These are phyloP conservation scores for Kradibia gibbosae DNA, from an alignment of 1,140 invertebrate species.

Conservation along the genomic window DNA sequence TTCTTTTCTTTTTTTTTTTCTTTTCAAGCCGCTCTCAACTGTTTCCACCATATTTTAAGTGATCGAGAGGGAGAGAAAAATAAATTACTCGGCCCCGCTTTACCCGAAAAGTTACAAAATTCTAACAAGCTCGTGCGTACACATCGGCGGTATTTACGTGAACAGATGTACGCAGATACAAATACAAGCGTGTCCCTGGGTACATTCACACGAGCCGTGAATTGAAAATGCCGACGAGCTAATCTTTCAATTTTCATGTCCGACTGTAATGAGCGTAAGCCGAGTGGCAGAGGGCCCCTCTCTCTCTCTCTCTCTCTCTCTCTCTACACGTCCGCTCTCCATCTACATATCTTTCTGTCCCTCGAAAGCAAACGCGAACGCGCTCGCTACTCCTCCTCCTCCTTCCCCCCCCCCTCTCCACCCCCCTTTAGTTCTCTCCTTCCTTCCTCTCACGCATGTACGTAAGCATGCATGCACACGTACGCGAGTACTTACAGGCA, in stretches of 20 bases:
- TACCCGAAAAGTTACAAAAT: conserved; percentile 4
- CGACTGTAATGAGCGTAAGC: conserved; percentile 46
- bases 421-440: too few relatives aligned
- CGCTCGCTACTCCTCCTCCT: too few relatives aligned
- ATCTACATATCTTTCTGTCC: too few relatives aligned
- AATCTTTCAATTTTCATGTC: conserved; percentile 49
- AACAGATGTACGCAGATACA: not conserved
- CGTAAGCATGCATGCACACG: too few relatives aligned
- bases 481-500: too few relatives aligned
- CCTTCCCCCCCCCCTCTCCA: too few relatives aligned
- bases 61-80: too few relatives aligned
- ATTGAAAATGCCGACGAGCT: conserved; percentile 45
- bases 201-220: not conserved
- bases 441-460: not conserved
- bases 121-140: not conserved
- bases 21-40: too few relatives aligned
- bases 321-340: not conserved
- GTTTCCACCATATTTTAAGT: too few relatives aligned
- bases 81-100: too few relatives aligned
- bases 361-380: too few relatives aligned
- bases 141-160: not conserved
- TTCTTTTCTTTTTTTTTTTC: too few relatives aligned
- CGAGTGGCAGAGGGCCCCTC: conserved; percentile 39
- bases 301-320: conserved; percentile 18
- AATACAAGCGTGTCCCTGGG: not conserved